Base-by-base conservation (phyloP, 2,888 invertebrate species). In the Sphaerophoria rueppellii region DNA sequence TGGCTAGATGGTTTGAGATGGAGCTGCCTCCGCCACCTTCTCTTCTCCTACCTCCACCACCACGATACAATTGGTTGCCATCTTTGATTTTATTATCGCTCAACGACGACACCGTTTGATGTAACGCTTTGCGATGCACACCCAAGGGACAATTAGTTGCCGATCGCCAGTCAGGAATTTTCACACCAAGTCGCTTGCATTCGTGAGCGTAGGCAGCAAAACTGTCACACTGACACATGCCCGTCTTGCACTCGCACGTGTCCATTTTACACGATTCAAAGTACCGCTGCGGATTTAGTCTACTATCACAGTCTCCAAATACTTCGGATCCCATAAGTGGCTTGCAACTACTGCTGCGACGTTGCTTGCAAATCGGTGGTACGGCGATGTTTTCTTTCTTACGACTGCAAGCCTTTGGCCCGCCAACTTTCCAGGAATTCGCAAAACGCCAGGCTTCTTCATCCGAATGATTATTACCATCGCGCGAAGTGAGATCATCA, bases 341-440 rank as follows among this genome's bases (percentile, higher is more conserved):
- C 5, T 92, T 92, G 87, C 94, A 94, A 82, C 93, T 89, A 54
- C 92, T 92, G 58, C 93, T 92, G 88, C 92, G 93, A 74, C 91
- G 91, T 58, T 93, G 93, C 87, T 93, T 93, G 70, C 94, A 93
- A 87, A 93, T 93, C 87, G 94, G 92, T 87, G 92, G 88, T 87
- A 90, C 88, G 79, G 90, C 89, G 78, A 92, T 88, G 82, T 92
- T 92, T 88, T 94, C 92, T 87, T 93, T 93, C 60, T 91, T 91
- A 0, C 94, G 93, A 2, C 94, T 93, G 89, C 96, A 96, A 4
- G 95, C 94, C 74, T 94, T 94, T 81, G 94, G 95, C 0, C 96
- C 96, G 0, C 98, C 98, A 1, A 97, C 96, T 70, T 96, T 94
- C 98, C 98, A 99, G 4, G 98, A 97, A 63, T 95, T 94, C 4